Evolutionary conservation across 2,113 vertebrate genomes (phyloP), one percentile per base, ranked within the genome.

Genomic region (Poicephalus meyeri): DNA sequence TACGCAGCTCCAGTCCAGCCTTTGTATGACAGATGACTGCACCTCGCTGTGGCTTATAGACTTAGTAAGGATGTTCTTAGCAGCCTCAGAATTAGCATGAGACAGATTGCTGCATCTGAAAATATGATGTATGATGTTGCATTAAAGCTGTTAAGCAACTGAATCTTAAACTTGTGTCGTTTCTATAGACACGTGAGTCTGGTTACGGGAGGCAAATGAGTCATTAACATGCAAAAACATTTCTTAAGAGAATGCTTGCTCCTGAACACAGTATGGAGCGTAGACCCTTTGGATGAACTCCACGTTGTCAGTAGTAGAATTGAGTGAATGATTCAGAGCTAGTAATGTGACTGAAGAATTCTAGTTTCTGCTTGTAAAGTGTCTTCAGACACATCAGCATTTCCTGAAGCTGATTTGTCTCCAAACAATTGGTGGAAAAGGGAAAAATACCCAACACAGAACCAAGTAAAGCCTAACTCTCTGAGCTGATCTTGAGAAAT

Each of bases 151-250:
- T 85, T 79, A 88, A 12, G 47, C 76, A 80, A 80, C 33, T 10
- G 60, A 90, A 74, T 80, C 63, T 88, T 58, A 63, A 83, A 73
- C n/a, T 71, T 73, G 31, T 94, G 39, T 83, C 39, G 60, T 86
- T 96, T 95, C 60, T 70, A 50, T 8, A 90, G 85, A 55, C 70
- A 53, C 1, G 2, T 65, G 61, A 76, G 70, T 8, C 60, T 80
- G 39, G 35, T 71, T 91, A 90, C 47, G 41, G 88, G 94, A 94
- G 64, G 64, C 46, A 93, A 91, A 39, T 71, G 55, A 88, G 26
- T 83, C 72, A 83, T 94, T 95, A 96, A 60, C 29, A 93, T 88
- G 76, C 66, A 91, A 90, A 91, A 83, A 60, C 10, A 84, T 94
- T 94, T 91, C 41, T 91, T 74, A 23, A 76, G 91, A 61, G 66